A percentile compares a stretch with the other conserved stretches of the same genome.
Conservation (phyloP, 2,797 vertebrate genomes). For the Chelonia mydas region DNA sequence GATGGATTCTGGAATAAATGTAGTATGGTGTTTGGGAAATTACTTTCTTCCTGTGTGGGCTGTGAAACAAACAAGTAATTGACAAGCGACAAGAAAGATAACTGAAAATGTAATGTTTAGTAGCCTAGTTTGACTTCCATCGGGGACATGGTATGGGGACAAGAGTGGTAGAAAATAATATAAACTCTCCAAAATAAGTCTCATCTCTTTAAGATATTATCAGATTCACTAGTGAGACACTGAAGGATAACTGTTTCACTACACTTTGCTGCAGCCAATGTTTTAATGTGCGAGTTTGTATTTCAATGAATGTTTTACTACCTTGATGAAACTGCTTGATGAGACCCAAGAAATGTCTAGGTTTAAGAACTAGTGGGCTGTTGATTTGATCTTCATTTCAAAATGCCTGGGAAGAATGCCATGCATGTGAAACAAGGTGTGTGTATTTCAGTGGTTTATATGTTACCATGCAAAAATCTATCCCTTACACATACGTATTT, state of each 20-base stretch:
- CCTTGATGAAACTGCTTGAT: background rate
- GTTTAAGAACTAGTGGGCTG: background rate
- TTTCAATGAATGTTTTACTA: background rate
- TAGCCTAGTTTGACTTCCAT: background rate
- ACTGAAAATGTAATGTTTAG: conserved; percentile 57
- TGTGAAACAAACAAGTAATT: conserved; percentile 52
- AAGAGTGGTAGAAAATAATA: conserved; percentile 2
- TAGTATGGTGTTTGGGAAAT: background rate
- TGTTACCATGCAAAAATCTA: no score
- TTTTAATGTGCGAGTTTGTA: background rate
- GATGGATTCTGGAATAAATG: conserved; percentile 38
- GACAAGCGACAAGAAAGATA: conserved; percentile 21
- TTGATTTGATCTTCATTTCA: conserved; percentile 46
- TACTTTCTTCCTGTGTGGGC: background rate
- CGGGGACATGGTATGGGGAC: background rate
- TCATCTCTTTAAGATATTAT: background rate
- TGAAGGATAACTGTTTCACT: background rate
- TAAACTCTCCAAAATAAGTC: background rate
- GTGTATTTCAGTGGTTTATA: background rate
- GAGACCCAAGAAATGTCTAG: background rate
- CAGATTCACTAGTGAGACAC: background rate
- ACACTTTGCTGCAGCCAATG: background rate
- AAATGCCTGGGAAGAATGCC: background rate
- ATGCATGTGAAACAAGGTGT: background rate
- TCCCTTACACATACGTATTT: background rate